Evolutionary conservation across 2,113 vertebrate genomes (phyloP).

Genomic region (Festucalex cinctus): DNA sequence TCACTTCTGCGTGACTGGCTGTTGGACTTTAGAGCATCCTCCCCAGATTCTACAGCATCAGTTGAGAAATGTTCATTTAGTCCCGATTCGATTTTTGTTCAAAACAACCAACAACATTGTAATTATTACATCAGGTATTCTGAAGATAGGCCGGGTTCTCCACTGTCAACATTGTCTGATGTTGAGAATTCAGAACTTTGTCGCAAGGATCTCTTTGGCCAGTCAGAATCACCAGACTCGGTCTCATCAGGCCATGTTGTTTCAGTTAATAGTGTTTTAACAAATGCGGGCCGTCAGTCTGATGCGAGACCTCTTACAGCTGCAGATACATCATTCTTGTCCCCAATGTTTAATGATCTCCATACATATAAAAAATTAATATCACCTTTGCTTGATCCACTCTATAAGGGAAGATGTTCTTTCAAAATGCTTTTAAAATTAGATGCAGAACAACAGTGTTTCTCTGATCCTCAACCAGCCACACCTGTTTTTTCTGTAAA

Average conservation of each 20-base stretch:
- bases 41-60: constrained; percentile 29
- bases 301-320: too few relatives aligned
- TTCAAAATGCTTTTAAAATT: neutral
- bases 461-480: neutral
- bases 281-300: neutral
- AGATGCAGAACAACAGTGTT: neutral
- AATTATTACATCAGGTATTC: constrained; percentile 24
- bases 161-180: constrained; percentile 2
- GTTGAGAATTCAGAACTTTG: neutral
- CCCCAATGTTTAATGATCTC: neutral
- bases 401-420: constrained; percentile 27
- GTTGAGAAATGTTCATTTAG: neutral
- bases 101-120: constrained; percentile 13
- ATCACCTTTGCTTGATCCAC: constrained; percentile 38
- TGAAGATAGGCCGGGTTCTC: constrained; percentile 3
- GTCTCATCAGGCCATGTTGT: neutral
- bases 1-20: neutral
- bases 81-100: neutral
- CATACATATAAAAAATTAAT: constrained; percentile 21
- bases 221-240: neutral
- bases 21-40: constrained; percentile 21
- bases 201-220: constrained; percentile 7
- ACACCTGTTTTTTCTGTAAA: neutral
- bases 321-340: neutral
- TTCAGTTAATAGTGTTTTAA: neutral